These are phyloP conservation scores for Tinamus guttatus DNA, from an alignment of 2,113 vertebrate species.

Conservation along the genomic window DNA sequence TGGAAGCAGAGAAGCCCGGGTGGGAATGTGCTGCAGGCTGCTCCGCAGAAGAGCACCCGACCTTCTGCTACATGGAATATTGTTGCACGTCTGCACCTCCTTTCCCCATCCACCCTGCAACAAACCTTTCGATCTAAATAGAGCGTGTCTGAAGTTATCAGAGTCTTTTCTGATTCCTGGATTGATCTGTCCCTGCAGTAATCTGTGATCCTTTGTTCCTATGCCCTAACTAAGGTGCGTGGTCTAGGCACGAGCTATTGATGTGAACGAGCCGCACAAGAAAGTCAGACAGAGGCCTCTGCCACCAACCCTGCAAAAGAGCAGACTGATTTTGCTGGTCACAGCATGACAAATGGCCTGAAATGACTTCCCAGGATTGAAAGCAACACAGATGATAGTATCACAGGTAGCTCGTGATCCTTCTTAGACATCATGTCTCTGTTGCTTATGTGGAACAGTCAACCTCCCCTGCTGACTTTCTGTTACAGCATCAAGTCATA, in stretches of 20 bases:
- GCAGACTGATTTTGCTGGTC: neutral
- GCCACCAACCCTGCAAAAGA: neutral
- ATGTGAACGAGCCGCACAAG: no score
- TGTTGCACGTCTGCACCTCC: neutral
- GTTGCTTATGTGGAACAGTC: rapidly evolving
- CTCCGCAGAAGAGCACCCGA: neutral
- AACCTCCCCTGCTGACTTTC: rapidly evolving
- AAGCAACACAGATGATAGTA: rapidly evolving
- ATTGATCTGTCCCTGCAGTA: no score
- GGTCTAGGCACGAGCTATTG: neutral
- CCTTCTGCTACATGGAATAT: neutral
- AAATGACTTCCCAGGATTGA: neutral
- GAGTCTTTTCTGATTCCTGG: no score
- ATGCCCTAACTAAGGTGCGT: neutral
- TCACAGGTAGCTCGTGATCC: neutral
- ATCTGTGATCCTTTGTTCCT: neutral
- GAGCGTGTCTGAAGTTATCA: neutral
- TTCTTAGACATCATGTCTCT: rapidly evolving
- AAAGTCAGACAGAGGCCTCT: neutral
- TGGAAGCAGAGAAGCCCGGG: no score
- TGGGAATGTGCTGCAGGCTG: neutral
- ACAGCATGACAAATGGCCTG: neutral
- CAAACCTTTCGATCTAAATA: neutral
- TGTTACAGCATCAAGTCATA: rapidly evolving
- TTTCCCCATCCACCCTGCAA: neutral